Percentiles rank a stretch among this genome's conserved stretches.
Evolutionary conservation across 2,113 vertebrate genomes (phyloP).

Genomic region (Carollia perspicillata): DNA sequence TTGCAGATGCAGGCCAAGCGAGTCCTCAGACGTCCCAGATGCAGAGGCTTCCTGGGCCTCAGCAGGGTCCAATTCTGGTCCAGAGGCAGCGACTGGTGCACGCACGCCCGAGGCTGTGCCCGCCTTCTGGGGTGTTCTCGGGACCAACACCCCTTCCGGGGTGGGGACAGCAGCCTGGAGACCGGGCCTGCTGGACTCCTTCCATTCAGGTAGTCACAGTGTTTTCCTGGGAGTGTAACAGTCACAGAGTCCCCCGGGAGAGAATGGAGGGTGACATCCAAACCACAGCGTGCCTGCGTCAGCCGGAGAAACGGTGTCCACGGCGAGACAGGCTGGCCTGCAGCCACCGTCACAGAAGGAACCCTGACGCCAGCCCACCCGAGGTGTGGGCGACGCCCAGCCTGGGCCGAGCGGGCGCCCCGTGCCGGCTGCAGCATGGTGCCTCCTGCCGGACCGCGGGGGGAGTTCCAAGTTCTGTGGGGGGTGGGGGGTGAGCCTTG

Average conservation of each 20-base stretch:
- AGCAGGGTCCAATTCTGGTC: too few relatives aligned
- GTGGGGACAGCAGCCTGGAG: background rate
- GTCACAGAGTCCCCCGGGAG: background rate
- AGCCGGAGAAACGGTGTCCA: background rate
- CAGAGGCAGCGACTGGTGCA: background rate
- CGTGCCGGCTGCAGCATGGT: rapidly evolving
- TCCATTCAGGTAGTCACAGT: background rate
- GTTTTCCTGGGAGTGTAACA: background rate
- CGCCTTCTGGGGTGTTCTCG: too few relatives aligned
- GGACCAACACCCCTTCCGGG: background rate
- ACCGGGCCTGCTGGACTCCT: background rate
- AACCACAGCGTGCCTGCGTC: too few relatives aligned
- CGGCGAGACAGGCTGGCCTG: rapidly evolving
- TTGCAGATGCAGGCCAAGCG: background rate
- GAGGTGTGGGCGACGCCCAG: background rate
- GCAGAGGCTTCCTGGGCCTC: background rate
- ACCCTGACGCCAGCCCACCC: background rate
- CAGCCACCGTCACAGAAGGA: background rate
- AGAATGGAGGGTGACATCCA: background rate
- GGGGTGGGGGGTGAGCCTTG: background rate
- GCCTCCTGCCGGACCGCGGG: background rate
- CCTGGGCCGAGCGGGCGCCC: rapidly evolving
- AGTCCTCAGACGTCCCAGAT: background rate
- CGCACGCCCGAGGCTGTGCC: rapidly evolving
- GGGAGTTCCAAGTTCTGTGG: background rate